Evolutionary conservation across 2,113 vertebrate species (phyloP), one percentile per base, ranked within the genome.

Genomic region (Gasterosteus nipponicus): DNA sequence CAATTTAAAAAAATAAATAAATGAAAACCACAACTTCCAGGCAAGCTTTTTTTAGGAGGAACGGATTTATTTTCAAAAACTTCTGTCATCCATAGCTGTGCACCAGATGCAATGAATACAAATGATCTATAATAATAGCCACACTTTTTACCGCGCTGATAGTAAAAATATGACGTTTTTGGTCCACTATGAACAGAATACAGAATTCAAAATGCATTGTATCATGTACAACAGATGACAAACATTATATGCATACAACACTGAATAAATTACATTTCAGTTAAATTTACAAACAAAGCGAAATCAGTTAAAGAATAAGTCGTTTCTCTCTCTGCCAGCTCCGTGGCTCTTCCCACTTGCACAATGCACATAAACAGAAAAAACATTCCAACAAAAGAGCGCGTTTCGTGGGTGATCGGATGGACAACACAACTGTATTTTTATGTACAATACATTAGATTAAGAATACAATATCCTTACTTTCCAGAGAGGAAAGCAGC

Each of bases 61-160:
- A 71, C 26, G 3, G 57, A 44, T 91, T 90, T 90, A 92, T 89
- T 91, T 91, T 86, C 60, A 80, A 92, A 92, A 92, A 89, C 22
- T 62, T n/a, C 74, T 70, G 65, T 81, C 75, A 89, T 73, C 71
- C 68, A 84, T 74, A 80, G 78, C 85, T 85, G 78, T 86, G 88
- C 81, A 92, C 87, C 85, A 79, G 70, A 89, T 70, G 80, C 71
- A 90, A 80, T 76, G 51, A 86, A 87, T 85, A 87, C 75, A 90
- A 89, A 93, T 82, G 22, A 87, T 65, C 69, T 61, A 86, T 78
- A 75, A 86, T 78, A 75, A 80, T 58, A 87, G 61, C 69, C 67
- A 89, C 80, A 86, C 68, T 83, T 57, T 91, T 83, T 53, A 80
- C 89, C 92, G 91, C 92, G 91, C 90, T 58, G 58, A 65, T 75